Base-by-base conservation (phyloP, 2,113 vertebrate genomes). In the Gambusia affinis region DNA sequence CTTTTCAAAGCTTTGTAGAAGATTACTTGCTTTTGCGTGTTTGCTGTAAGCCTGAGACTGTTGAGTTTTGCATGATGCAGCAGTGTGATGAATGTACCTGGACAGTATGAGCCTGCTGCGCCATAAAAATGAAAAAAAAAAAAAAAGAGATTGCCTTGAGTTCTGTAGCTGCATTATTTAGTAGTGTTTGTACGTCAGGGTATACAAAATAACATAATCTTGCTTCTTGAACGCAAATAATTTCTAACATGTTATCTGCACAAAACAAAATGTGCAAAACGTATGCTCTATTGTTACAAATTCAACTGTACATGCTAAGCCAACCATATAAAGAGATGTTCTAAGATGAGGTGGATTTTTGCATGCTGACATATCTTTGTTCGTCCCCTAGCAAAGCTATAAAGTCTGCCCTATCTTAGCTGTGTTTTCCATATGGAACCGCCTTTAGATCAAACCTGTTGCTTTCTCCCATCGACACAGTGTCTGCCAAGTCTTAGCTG, bases 401-500 rank as follows among this genome's bases (percentile, higher is more conserved):
- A 57, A n/a, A n/a, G 24, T 57, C 14, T 57, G 51, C 8, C 51
- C 5, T 57, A 57, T 37, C 35, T 10, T 35, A 51, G 12, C 1
- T 17, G 15, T 60, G 8, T 2, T 69, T 57, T 31, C 30, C 57
- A 35, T 51, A 47, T 31, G 12, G 12, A 65, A 63, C 61, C 39
- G 69, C 57, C 29, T 35, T 37, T 65, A 64, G 17, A 35, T 62
- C 69, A 61, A 60, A 87, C 73, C 71, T 78, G 83, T 85, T 83
- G 76, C 68, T 5, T 71, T 44, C 73, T 33, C 63, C 64, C 67
- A 68, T 81, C 65, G 37, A 39, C 33, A 67, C 85, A 64, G 64
- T 66, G 76, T 72, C 62, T 79, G 84, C 82, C 83, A 75, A 85
- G 83, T 39, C 54, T n/a, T 39, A 60, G 64, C 42, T 62, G 15